phyloP scores from a whole-genome alignment of 2,797 vertebrate genomes.

The Tapirus indicus region DNA sequence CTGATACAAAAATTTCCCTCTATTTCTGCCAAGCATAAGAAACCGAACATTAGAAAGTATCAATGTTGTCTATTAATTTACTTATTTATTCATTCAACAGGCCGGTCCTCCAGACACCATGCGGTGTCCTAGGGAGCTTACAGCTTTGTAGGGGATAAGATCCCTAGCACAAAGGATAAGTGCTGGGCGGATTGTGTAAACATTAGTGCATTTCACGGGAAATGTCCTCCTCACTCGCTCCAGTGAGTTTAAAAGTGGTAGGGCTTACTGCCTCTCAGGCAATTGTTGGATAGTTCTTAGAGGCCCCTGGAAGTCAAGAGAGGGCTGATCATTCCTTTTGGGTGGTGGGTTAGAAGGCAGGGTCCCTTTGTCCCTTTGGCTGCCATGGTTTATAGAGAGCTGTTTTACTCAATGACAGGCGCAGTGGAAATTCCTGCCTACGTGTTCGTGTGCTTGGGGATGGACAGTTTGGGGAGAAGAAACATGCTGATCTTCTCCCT shows the following conservation, averaged over 20 bases:
- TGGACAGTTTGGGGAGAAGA: constrained; percentile 95
- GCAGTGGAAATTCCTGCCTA: constrained; percentile 96
- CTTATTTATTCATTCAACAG: background rate
- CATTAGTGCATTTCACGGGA: background rate
- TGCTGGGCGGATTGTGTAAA: background rate
- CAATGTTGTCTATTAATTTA: background rate
- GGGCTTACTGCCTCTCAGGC: background rate
- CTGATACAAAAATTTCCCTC: background rate
- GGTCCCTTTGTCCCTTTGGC: background rate
- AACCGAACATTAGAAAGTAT: background rate
- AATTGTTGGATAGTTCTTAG: background rate
- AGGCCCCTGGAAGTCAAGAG: background rate
- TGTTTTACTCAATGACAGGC: constrained; percentile 89
- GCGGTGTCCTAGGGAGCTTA: background rate
- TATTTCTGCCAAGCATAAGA: background rate
- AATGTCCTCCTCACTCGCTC: accelerated
- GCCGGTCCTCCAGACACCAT: background rate
- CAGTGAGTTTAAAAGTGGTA: background rate
- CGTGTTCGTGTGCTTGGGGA: constrained; percentile 92
- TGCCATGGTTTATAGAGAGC: constrained; percentile 23
- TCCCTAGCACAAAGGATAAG: background rate
- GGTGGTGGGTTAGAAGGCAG: background rate
- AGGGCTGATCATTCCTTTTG: background rate
- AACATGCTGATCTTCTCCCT: constrained; percentile 93
- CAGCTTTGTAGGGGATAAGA: background rate